Percentiles rank a stretch among this genome's conserved stretches.
Conservation (phyloP, 2,888 invertebrate species). For the Anticlea derivata region DNA sequence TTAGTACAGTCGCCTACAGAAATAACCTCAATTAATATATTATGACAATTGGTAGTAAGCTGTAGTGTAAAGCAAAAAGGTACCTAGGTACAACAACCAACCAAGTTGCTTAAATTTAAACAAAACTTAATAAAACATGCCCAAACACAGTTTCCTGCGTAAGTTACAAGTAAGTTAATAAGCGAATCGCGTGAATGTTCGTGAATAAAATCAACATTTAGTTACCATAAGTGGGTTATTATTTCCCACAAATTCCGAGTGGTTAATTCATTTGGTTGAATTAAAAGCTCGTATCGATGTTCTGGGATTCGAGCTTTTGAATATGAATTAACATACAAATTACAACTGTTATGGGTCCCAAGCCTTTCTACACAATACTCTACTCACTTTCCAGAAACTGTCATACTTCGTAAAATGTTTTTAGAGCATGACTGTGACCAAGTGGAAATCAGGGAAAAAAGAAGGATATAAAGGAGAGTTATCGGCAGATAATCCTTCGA, state of each 20-base stretch:
- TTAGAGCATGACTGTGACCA: too few relatives aligned
- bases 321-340: too few relatives aligned
- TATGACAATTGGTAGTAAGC: too few relatives aligned
- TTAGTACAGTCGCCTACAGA: too few relatives aligned
- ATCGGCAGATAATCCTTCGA: too few relatives aligned
- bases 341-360: too few relatives aligned
- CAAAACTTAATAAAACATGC: constrained; percentile 25
- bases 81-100: background rate
- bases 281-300: constrained; percentile 25
- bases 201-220: constrained; percentile 54
- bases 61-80: background rate
- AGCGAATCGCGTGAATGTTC: constrained; percentile 57
- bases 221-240: constrained; percentile 53
- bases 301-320: constrained; percentile 14
- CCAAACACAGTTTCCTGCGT: constrained; percentile 38
- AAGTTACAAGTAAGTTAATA: constrained; percentile 48
- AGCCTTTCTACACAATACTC: too few relatives aligned
- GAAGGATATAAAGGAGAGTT: too few relatives aligned
- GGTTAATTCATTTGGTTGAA: constrained; percentile 20
- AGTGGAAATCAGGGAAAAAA: too few relatives aligned
- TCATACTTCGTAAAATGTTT: too few relatives aligned
- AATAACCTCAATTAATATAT: too few relatives aligned
- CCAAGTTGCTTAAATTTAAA: background rate
- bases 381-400: too few relatives aligned
- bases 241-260: constrained; percentile 25